phyloP scores from a whole-genome alignment of 2,888 invertebrate species.

The Creontiades dilutus region DNA sequence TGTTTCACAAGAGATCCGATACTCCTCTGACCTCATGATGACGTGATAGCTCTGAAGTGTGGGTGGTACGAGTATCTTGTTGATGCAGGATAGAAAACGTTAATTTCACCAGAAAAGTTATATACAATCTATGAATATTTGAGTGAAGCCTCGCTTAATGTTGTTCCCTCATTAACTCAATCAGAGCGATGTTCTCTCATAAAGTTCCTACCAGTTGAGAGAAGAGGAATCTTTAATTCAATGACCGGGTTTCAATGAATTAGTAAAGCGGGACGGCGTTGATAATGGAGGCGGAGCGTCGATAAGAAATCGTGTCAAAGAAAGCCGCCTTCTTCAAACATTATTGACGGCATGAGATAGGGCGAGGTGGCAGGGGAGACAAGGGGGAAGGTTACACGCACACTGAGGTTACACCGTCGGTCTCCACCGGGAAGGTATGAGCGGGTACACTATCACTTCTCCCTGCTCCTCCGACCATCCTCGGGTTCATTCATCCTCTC shows the following conservation, averaged over 20 bases:
- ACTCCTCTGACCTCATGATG: too few relatives aligned
- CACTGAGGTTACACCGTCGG: too few relatives aligned
- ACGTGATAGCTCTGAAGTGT: too few relatives aligned
- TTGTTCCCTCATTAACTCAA: too few relatives aligned
- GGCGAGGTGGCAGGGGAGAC: neutral
- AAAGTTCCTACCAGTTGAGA: too few relatives aligned
- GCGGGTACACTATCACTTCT: slow-evolving; percentile 20
- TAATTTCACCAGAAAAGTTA: too few relatives aligned
- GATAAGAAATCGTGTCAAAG: slow-evolving; percentile 36
- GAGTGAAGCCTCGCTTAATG: too few relatives aligned
- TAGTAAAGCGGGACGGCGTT: neutral
- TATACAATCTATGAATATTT: too few relatives aligned
- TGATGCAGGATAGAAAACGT: too few relatives aligned
- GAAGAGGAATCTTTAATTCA: neutral
- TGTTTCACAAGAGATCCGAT: too few relatives aligned
- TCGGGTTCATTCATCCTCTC: slow-evolving; percentile 28
- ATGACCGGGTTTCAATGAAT: neutral
- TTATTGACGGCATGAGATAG: slow-evolving; percentile 7
- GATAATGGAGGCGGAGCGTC: slow-evolving; percentile 12
- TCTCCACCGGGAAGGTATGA: neutral
- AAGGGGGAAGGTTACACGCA: neutral
- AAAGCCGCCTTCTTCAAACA: slow-evolving; percentile 20
- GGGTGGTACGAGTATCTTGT: too few relatives aligned
- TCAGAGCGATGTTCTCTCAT: too few relatives aligned
- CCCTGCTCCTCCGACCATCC: neutral